Base-by-base conservation (phyloP, 2,113 vertebrate genomes). In the Urocynchramus pylzowi region DNA sequence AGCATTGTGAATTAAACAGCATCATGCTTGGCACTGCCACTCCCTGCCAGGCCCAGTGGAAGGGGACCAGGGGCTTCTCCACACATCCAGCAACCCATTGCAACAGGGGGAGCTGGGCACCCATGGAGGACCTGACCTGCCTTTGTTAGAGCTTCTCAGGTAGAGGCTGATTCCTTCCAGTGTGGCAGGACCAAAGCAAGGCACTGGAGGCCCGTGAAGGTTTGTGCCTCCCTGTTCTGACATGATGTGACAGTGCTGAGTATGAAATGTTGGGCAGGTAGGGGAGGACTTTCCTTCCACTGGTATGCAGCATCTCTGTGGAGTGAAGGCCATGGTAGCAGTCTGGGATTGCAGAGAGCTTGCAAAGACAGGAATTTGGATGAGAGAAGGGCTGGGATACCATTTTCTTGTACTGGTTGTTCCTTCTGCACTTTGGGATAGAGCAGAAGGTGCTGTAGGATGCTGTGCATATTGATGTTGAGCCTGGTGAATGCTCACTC, bases 241-340 rank as follows among this genome's bases (percentile, higher is more conserved):
- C 5, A 2, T 8, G 52, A 13, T 5, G 1, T 13, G 8, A 2
- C 6, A 12, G 39, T 35, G 12, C 33, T 26, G 78, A 39, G 53
- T 2, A 14, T 13, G 30, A 71, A 45, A 12, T 50, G 26, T 11
- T 52, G 60, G 33, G n/a, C 79, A 78, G 69, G 19, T 6, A 19
- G 39, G 44, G 50, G 35, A 64, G 53, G 65, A 14, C 15, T 50
- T 50, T 65, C 17, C 37, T 60, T 64, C n/a, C 26, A 5, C 27
- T 57, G 23, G 10, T 47, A 5, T 35, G 73, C 59, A 84, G 44
- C 44, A 68, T 13, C 35, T 89, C 54, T 69, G 44, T 63, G 49
- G 49, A 26, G 26, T 49, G 53, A 63, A 64, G 63, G 53, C 73
- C 31, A 6, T 5, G 35, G 45, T 42, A 35, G 33, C 1, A 9